These are phyloP conservation scores for Cyclina sinensis DNA, from an alignment of 1,140 invertebrate genomes.

Conservation along the genomic window DNA sequence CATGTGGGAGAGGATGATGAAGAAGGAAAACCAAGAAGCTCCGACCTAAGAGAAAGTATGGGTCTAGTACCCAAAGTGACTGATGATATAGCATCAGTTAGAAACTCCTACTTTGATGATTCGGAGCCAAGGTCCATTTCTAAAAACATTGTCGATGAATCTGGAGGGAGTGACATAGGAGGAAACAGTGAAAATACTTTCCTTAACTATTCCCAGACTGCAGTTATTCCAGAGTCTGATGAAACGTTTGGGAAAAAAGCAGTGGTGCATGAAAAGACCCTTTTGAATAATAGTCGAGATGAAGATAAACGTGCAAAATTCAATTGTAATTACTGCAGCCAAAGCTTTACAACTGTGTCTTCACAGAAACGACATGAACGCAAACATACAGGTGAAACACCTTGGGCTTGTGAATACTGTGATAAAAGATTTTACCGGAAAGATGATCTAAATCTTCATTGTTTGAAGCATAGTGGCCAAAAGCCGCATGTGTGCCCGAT, in stretches of 20 bases:
- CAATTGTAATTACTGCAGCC: neutral
- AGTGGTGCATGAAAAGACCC: no score
- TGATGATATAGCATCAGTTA: neutral
- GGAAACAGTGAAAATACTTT: neutral
- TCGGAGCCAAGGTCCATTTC: neutral
- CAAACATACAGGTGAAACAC: constrained; percentile 36
- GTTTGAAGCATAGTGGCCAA: constrained; percentile 7
- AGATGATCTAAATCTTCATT: constrained; percentile 38
- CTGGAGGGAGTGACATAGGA: neutral
- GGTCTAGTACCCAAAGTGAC: neutral
- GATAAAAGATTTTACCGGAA: constrained; percentile 26
- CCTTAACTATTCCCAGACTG: no score
- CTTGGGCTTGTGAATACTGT: constrained; percentile 19
- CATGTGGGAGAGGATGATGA: no score
- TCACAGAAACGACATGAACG: constrained; percentile 23
- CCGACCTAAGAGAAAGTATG: no score
- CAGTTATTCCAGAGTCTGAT: no score
- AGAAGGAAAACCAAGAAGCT: no score
- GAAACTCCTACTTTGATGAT: neutral
- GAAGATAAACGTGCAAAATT: neutral
- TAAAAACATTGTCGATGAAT: neutral
- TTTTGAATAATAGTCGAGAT: no score
- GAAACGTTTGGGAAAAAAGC: no score
- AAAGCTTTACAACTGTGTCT: neutral
- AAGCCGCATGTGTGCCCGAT: constrained; percentile 19